Conservation (phyloP, 2,888 invertebrate genomes). For the Ennomos erosarius region DNA sequence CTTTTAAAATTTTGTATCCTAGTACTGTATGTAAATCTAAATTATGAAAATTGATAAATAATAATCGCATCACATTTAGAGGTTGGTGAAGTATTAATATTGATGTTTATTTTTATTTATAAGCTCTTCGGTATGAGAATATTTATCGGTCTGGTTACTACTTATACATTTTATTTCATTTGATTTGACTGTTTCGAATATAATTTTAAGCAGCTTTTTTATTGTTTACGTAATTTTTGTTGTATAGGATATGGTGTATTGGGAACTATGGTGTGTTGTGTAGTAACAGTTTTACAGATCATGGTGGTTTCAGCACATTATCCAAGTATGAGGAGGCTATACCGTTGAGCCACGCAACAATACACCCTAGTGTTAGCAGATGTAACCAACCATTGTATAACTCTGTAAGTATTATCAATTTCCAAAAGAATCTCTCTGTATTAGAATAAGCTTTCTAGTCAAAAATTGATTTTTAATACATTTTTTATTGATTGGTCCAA, state of each 20-base stretch:
- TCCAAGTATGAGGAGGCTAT: slow-evolving; percentile 77
- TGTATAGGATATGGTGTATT: slow-evolving; percentile 24
- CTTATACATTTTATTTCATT: slow-evolving; percentile 42
- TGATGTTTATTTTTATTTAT: slow-evolving; percentile 15
- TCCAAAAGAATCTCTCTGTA: slow-evolving; percentile 82
- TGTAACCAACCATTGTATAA: slow-evolving; percentile 60
- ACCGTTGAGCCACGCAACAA: slow-evolving; percentile 60
- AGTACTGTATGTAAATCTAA: slow-evolving; percentile 72
- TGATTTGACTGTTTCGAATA: slow-evolving; percentile 56
- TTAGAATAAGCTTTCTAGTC: slow-evolving; percentile 83
- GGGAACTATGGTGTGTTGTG: slow-evolving; percentile 33
- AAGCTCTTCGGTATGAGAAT: slow-evolving; percentile 20
- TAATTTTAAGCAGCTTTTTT: slow-evolving; percentile 60
- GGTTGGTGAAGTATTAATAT: slow-evolving; percentile 36
- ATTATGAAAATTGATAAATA: slow-evolving; percentile 49
- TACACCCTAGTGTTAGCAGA: slow-evolving; percentile 65
- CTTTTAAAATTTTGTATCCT: slow-evolving; percentile 75
- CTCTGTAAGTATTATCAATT: slow-evolving; percentile 76
- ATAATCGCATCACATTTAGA: slow-evolving; percentile 47
- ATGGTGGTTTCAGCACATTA: slow-evolving; percentile 48
- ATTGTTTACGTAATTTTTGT: slow-evolving; percentile 41
- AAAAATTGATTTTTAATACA: slow-evolving; percentile 75
- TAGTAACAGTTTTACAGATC: slow-evolving; percentile 26
- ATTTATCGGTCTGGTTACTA: slow-evolving; percentile 16
- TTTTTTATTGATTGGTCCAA: slow-evolving; percentile 49